Percentiles rank a stretch among this genome's conserved stretches.
Evolutionary conservation across 2,113 vertebrate species (phyloP).

Genomic region (Marmota monax): DNA sequence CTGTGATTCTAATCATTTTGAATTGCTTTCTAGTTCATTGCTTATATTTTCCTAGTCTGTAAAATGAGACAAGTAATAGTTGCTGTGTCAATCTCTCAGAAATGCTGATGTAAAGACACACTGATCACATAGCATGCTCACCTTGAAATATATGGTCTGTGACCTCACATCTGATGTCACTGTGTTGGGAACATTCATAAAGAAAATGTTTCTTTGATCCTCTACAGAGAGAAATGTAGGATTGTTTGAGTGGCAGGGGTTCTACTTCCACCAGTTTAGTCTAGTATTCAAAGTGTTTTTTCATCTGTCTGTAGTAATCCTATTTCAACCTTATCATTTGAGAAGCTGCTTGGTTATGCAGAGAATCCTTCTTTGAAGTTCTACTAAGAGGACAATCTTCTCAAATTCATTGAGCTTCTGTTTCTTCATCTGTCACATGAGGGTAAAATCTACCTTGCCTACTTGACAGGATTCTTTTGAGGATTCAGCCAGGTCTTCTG

Average conservation of each 20-base stretch:
- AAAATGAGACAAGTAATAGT: too few relatives aligned
- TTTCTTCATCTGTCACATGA: constrained; percentile 14
- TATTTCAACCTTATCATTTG: neutral
- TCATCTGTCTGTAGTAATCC: neutral
- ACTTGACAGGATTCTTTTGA: neutral
- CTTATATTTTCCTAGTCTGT: too few relatives aligned
- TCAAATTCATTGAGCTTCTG: neutral
- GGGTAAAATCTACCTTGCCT: neutral
- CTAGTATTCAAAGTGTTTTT: neutral
- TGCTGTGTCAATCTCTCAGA: too few relatives aligned
- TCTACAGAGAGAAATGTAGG: neutral
- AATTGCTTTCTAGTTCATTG: too few relatives aligned
- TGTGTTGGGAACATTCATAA: neutral
- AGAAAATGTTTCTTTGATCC: neutral
- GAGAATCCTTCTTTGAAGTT: neutral
- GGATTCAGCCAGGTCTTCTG: neutral
- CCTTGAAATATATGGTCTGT: neutral
- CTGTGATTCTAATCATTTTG: too few relatives aligned
- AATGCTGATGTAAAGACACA: neutral
- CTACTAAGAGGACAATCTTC: neutral
- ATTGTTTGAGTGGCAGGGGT: neutral
- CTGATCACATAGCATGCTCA: neutral
- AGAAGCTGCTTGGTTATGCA: neutral
- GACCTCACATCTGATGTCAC: neutral
- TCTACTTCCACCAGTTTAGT: neutral